Base-by-base conservation (phyloP, 23 tunicate species). In the Halocynthia aurantium region DNA sequence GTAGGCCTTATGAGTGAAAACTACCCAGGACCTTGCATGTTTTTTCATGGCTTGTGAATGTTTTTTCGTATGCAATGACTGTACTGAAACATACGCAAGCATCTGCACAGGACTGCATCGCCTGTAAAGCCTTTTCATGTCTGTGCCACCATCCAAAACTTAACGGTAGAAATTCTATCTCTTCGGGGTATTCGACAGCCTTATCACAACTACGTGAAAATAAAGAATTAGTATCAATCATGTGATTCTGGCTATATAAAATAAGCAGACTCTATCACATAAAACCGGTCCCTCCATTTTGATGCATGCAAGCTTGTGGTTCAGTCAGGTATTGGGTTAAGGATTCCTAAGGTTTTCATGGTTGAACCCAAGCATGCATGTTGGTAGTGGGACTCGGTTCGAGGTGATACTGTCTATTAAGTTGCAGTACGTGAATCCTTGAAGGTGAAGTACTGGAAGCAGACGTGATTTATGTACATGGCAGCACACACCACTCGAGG, bases 401-500 rank as follows among this genome's bases (percentile, higher is more conserved):
- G 44, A 31, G 44, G 44, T 31, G 44, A 31, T 31, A 31, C 44
- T 31, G 44, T 4, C 44, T 0, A 31, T 31, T 4, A 4, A 31
- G 44, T 31, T 31, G 44, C 44, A 55, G 58, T 81, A 87, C 85
- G 87, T 78, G 65, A 75, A 81, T 67, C 93, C 93, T 70, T 81
- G 85, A 0, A 87, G 58, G 61, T 87, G 93, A 53, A 87, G 19
- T 0, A 87, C 72, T 9, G 93, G 93, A 22, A 70, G 58, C 15
- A 73, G 77, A 50, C 85, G 70, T 7, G 93, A 78, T 71, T 53
- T 67, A 8, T 75, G 62, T 15, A 87, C 82, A 52, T 87, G 93
- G 61, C 93, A 87, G 76, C 93, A 87, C 51, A 76, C 85, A n/a
- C 84, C 84, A 66, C 90, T 85, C 51, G 90, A 85, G 55, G 76